Base-by-base conservation (phyloP, 2,113 vertebrate species). In the Engraulis encrasicolus region DNA sequence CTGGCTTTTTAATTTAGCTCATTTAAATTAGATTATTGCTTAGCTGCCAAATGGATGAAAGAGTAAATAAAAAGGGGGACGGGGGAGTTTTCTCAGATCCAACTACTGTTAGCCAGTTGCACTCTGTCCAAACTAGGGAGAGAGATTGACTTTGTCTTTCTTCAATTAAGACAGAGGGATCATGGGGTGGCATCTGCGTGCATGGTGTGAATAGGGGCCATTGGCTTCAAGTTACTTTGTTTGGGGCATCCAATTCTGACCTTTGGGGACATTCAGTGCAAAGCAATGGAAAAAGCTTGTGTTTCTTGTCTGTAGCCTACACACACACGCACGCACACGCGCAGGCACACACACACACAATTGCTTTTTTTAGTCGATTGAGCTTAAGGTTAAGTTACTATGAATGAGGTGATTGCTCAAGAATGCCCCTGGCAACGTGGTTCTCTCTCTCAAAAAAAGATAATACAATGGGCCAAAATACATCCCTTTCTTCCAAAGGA, bases 131-230 rank as follows among this genome's bases (percentile, higher is more conserved):
- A 74, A 74, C 3, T 3, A 34, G 31, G 6, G 31, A 15, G 15
- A 66, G 9, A 66, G 23, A 66, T 11, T 1, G 50, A 27, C 58
- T 61, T 61, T 49, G 74, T n/a, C n/a, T n/a, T n/a, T n/a, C n/a
- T n/a, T n/a, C n/a, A 83, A 78, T 78, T 78, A 78, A 50, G 71
- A 78, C 12, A 14, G 27, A 74, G 66, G 66, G 27, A 11, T 66
- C 58, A 66, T 66, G 58, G n/a, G 7, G 58, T 66, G 58, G n/a
- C 58, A 66, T 66, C 58, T 66, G 58, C 31, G 48, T 78, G 37
- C 81, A n/a, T n/a, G n/a, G n/a, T 19, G 80, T 7, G n/a, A 85
- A 89, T 78, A 36, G 71, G 34, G 50, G 54, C 52, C 79, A 49
- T 82, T 36, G 81, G 9, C 84, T 78, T 82, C n/a, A 88, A 45